These are phyloP conservation scores for Zoanthus sociatus DNA, from an alignment of 92 coral and sea anemone species.

Conservation along the genomic window DNA sequence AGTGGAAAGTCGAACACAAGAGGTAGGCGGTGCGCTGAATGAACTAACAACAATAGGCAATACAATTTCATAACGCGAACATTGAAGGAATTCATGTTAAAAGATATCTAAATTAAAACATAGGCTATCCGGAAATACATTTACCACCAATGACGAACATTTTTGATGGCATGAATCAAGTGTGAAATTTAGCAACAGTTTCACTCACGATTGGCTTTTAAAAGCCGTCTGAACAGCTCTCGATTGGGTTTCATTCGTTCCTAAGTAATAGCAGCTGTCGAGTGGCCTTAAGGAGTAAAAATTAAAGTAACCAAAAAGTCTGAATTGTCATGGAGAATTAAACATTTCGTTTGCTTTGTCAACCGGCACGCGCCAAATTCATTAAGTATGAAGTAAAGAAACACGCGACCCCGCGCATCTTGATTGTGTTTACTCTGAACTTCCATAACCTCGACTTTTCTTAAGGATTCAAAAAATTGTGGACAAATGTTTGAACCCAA, in stretches of 20 bases:
- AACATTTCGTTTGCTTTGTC: not conserved
- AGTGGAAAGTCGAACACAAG: conserved; percentile 8
- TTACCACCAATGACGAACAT: not conserved
- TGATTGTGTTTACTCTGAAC: not conserved
- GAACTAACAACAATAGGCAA: conserved; percentile 8
- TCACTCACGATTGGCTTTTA: not conserved
- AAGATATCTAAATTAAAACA: conserved; percentile 10
- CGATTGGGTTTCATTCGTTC: not conserved
- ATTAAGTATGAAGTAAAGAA: not conserved
- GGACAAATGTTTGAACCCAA: not conserved
- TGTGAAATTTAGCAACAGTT: not conserved
- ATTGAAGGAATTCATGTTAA: conserved; percentile 37
- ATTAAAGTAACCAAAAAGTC: not conserved
- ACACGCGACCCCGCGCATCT: not conserved
- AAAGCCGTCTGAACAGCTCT: not conserved
- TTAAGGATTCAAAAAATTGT: not conserved
- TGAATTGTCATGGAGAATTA: not conserved
- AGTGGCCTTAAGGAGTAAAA: not conserved
- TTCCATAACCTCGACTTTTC: not conserved
- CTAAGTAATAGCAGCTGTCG: not conserved
- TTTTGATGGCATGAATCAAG: not conserved
- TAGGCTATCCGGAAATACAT: conserved; percentile 16
- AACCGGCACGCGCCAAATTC: not conserved
- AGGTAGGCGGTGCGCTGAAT: conserved; percentile 15
- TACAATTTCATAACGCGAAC: conserved; percentile 13